Evolutionary conservation across 2,113 vertebrate genomes (phyloP).

Genomic region (Carettochelys insculpta): DNA sequence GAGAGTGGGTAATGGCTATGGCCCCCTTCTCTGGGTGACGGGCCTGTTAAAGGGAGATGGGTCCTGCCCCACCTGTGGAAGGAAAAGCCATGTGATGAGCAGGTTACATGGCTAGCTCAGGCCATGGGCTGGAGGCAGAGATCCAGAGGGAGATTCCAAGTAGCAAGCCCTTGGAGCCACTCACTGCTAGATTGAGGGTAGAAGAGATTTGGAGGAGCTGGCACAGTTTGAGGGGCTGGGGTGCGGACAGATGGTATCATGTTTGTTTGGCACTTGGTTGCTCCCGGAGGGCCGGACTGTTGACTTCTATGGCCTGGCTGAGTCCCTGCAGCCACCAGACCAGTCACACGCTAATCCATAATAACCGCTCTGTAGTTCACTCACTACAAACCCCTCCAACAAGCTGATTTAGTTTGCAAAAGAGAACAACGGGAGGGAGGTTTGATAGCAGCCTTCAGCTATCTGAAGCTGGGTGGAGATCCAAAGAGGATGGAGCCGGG

Average conservation of each 20-base stretch:
- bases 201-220: not conserved
- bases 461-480: no score
- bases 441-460: no score
- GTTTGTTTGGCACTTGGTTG: not conserved
- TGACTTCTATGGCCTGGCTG: not conserved
- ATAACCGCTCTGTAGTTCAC: no score
- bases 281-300: not conserved
- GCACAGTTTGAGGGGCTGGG: no score
- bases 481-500: no score
- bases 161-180: not conserved
- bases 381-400: no score
- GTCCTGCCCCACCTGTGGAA: not conserved
- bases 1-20: not conserved
- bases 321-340: not conserved
- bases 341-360: no score
- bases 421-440: no score
- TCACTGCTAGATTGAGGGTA: not conserved
- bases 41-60: not conserved
- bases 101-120: not conserved
- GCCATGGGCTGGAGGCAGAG: no score
- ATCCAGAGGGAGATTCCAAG: not conserved
- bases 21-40: not conserved
- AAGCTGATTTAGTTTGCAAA: no score
- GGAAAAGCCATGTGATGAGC: not conserved
- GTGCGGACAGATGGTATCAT: not conserved